Conservation (phyloP, 2,113 vertebrate species). For the Diphyllodes magnificus region DNA sequence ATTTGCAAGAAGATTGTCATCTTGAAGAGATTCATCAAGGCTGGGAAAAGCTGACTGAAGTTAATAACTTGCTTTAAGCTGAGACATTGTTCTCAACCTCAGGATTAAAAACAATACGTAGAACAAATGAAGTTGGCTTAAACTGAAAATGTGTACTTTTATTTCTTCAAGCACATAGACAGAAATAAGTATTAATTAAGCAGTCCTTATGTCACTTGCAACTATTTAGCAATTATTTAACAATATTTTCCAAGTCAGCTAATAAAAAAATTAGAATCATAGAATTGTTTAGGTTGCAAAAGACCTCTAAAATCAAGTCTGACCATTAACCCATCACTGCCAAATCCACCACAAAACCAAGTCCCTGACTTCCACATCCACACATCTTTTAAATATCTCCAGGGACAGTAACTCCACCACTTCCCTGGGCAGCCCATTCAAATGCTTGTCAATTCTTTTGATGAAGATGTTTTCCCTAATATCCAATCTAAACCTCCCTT, state of each 20-base stretch:
- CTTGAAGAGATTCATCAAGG: neutral
- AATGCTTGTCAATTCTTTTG: neutral
- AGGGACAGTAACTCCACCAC: neutral
- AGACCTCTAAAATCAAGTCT: fast-evolving
- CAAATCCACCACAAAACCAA: neutral
- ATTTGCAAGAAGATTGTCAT: neutral
- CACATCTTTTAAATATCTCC: neutral
- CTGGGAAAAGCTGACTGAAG: neutral
- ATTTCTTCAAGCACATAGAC: neutral
- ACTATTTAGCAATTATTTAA: neutral
- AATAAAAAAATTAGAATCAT: neutral
- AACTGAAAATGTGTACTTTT: neutral
- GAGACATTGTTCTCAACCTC: neutral
- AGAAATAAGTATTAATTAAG: neutral
- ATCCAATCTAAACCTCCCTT: neutral
- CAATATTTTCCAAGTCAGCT: neutral
- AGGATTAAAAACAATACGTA: neutral
- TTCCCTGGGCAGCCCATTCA: neutral
- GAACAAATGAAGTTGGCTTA: neutral
- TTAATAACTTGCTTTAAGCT: neutral
- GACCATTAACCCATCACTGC: neutral
- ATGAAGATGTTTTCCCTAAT: neutral
- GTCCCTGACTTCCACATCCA: neutral
- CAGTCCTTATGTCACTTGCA: neutral
- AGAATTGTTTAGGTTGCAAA: neutral